Conservation (phyloP, 2,113 vertebrate species). For the Gulo gulo region DNA sequence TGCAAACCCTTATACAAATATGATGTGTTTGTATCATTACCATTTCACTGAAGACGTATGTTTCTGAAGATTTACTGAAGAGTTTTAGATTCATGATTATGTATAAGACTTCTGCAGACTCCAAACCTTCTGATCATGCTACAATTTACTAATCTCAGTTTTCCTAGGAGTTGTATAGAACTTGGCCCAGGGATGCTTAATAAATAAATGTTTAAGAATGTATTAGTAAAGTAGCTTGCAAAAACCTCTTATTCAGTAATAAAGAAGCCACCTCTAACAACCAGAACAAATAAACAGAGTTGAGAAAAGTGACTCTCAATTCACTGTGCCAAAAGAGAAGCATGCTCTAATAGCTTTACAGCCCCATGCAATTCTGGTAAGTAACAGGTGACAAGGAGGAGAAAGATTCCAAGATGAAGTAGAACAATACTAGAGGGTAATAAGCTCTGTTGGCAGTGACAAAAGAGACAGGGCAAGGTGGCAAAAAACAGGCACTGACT, state of each 20-base stretch:
- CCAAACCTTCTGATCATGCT: background rate
- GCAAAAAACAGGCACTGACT: background rate
- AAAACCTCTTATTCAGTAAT: background rate
- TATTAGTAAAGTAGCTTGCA: background rate
- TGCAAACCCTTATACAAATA: constrained; percentile 18
- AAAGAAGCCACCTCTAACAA: background rate
- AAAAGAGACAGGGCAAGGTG: background rate
- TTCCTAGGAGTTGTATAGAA: background rate
- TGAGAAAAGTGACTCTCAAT: background rate
- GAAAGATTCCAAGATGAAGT: background rate
- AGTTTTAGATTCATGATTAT: background rate
- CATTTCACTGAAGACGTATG: background rate
- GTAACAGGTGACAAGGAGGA: background rate
- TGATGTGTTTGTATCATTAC: background rate
- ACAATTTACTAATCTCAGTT: background rate
- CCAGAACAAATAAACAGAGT: background rate
- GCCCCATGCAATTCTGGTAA: background rate
- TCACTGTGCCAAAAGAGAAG: background rate
- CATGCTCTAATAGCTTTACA: background rate
- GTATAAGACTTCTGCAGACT: background rate
- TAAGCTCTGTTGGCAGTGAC: background rate
- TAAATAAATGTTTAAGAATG: background rate
- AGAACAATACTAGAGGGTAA: background rate
- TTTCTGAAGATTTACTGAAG: background rate
- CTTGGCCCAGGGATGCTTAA: background rate